Percentiles rank a stretch among this genome's conserved stretches.
Conservation (phyloP, 2,888 invertebrate species). For the Mythimna loreyi region DNA sequence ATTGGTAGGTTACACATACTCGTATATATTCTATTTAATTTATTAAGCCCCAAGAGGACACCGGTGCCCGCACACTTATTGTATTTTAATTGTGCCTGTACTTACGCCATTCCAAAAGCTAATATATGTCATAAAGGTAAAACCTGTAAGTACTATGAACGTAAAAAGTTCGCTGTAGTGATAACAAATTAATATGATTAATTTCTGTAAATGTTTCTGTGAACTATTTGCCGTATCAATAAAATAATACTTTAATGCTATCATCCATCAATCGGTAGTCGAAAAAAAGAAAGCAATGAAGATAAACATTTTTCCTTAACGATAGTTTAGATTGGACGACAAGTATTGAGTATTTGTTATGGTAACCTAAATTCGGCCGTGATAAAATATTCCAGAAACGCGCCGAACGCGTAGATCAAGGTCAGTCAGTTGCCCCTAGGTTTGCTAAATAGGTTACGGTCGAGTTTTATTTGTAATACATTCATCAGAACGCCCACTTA, state of each 20-base stretch:
- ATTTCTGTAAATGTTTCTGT: too few relatives aligned
- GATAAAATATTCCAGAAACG: constrained; percentile 52
- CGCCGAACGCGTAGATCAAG: constrained; percentile 64
- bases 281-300: constrained; percentile 25
- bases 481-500: constrained; percentile 57
- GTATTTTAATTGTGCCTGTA: too few relatives aligned
- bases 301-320: constrained; percentile 12
- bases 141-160: too few relatives aligned
- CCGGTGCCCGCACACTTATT: too few relatives aligned
- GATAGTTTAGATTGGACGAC: constrained; percentile 14
- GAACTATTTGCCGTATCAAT: too few relatives aligned
- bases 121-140: too few relatives aligned
- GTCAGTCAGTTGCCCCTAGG: constrained; percentile 53
- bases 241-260: not conserved
- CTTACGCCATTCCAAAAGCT: too few relatives aligned
- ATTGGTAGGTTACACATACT: too few relatives aligned
- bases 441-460: constrained; percentile 63
- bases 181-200: too few relatives aligned
- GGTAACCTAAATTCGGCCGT: constrained; percentile 42
- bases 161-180: too few relatives aligned
- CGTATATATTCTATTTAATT: too few relatives aligned
- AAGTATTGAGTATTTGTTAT: constrained; percentile 43
- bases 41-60: too few relatives aligned
- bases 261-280: constrained; percentile 5
- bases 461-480: constrained; percentile 50